Base-by-base conservation (phyloP, 2,888 invertebrate genomes). In the Sialis lutaria region DNA sequence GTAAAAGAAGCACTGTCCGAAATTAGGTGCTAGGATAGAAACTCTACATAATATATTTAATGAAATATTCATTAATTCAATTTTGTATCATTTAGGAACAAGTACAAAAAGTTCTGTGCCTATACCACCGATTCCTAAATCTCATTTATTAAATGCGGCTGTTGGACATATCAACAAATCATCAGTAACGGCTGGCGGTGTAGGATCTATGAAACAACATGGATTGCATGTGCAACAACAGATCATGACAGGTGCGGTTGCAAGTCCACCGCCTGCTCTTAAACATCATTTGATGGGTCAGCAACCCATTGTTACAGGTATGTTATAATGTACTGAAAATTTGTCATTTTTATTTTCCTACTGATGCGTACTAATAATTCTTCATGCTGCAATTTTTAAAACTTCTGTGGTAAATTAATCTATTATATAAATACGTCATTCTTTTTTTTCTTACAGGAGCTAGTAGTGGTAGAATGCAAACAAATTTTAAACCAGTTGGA, bases 401-500 rank as follows among this genome's bases (percentile, higher is more conserved):
- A 10, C 6, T 30, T 44, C 6, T 10, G 33, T 6, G 7, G 33
- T 33, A 43, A 8, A 43, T 22, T 22, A 22, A 22, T 22, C 22
- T 4, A 22, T 22, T 22, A 22, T 4, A 22, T 22, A 22, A 22
- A 22, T 4, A 22, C 22, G 22, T 22, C 22, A 2, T 22, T 22
- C 22, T 33, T 33, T 30, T 44, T 44, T 40, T 57, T n/a, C n/a
- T n/a, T 51, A 33, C 55, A 67, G 71, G 68, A 55, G 64, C 70
- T 47, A 69, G 65, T 34, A 61, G 60, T 49, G 65, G 66, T 9
- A 63, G 72, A 48, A 13, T 68, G 69, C 48, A 72, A 79, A 46
- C 78, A 79, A 10, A 50, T 68, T 72, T 77, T 75, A 58, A 72
- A 72, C 53, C 74, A 69, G 60, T 66, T 72, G 59, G 64, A 35